A percentile compares a stretch with the other conserved stretches of the same genome.
phyloP scores from a whole-genome alignment of 1,140 invertebrate species.

The Tenebrio molitor region DNA sequence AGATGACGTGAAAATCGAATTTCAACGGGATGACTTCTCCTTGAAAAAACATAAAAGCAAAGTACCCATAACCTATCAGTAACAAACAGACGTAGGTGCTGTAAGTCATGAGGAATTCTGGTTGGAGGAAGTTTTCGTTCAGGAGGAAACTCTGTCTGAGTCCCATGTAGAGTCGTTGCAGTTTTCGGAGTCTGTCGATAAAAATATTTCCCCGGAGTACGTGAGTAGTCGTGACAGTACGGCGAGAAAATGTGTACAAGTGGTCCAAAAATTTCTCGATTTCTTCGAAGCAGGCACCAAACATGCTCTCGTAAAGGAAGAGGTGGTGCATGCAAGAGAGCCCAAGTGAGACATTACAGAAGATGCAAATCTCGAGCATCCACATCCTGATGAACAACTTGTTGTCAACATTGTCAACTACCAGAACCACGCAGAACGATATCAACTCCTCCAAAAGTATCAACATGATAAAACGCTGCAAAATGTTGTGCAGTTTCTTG shows the following conservation, averaged over 20 bases:
- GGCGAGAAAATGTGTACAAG: neutral
- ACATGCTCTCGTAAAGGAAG: neutral
- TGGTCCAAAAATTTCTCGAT: constrained; percentile 10
- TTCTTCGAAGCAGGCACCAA: constrained; percentile 3
- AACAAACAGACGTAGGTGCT: neutral
- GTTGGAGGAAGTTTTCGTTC: neutral
- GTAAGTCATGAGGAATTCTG: neutral
- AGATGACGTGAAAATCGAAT: neutral
- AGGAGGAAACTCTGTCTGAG: neutral
- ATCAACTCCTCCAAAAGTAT: neutral
- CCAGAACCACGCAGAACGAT: neutral
- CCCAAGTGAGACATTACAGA: neutral
- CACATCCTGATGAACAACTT: neutral
- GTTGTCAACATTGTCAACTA: neutral
- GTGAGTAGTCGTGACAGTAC: no score
- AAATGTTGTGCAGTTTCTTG: neutral
- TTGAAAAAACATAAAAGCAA: constrained; percentile 2
- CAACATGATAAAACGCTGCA: neutral
- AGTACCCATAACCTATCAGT: constrained; percentile 13
- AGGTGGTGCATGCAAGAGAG: neutral
- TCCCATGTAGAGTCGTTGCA: constrained; percentile 7
- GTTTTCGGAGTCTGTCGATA: constrained; percentile 1
- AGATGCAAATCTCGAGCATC: neutral
- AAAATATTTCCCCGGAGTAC: neutral
- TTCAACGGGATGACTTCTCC: neutral